Evolutionary conservation across 2,113 vertebrate species (phyloP).

Genomic region (Felis chaus): DNA sequence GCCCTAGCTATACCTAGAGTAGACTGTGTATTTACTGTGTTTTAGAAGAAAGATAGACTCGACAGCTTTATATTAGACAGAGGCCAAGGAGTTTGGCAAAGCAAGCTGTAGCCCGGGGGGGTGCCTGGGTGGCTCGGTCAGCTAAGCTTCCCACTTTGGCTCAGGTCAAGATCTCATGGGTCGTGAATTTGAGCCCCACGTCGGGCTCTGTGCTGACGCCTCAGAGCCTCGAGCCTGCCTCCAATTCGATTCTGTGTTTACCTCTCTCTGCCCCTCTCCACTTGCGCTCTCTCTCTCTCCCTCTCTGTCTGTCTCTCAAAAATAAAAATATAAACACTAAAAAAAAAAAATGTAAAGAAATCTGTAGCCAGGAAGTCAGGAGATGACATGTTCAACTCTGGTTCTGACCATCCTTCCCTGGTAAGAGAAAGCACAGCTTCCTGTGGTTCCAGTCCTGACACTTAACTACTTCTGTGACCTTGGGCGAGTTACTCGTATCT

Average conservation of each 20-base stretch:
- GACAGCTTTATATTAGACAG: constrained; percentile 69
- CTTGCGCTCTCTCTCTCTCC: too few species aligned
- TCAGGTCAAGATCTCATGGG: too few species aligned
- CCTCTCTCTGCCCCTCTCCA: too few species aligned
- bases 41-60: constrained; percentile 55
- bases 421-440: too few species aligned
- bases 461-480: background rate
- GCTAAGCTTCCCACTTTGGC: too few species aligned
- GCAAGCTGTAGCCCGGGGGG: background rate
- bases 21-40: constrained; percentile 70
- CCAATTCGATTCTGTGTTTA: too few species aligned
- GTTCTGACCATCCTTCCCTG: background rate
- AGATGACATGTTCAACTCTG: background rate
- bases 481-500: background rate
- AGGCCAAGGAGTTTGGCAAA: constrained; percentile 14
- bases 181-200: too few species aligned
- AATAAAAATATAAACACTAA: too few species aligned
- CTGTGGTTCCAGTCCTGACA: background rate
- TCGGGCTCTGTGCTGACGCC: too few species aligned
- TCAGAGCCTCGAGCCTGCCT: too few species aligned
- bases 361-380: background rate
- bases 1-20: constrained; percentile 67
- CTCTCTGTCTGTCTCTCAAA: too few species aligned
- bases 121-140: too few species aligned
- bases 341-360: background rate